Conservation (phyloP, 2,113 vertebrate species). For the Phrynosoma platyrhinos region DNA sequence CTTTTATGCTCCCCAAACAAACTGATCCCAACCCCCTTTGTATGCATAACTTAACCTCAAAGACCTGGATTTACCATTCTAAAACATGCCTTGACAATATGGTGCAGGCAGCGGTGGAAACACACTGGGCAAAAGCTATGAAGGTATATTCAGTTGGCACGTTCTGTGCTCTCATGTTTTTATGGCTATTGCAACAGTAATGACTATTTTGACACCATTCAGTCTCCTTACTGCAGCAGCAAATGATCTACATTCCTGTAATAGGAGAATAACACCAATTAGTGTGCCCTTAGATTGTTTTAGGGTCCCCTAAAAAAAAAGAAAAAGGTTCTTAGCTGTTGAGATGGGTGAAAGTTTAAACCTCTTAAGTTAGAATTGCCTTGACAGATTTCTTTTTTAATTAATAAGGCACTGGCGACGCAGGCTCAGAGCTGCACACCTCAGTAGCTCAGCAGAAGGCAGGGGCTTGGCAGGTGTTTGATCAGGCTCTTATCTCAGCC, state of each 20-base stretch:
- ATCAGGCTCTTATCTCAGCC: conserved; percentile 5
- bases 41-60: not conserved
- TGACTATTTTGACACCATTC: not conserved
- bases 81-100: not conserved
- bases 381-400: not conserved
- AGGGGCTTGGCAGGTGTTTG: not conserved
- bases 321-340: not conserved
- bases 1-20: not conserved
- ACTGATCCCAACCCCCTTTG: not conserved
- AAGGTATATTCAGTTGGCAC: not conserved
- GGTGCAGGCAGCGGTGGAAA: not conserved
- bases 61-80: not conserved
- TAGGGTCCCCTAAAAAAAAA: not conserved
- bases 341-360: not conserved
- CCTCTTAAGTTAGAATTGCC: not conserved
- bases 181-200: not conserved
- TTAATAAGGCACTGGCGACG: rapidly evolving
- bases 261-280: not conserved
- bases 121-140: not conserved
- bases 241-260: not conserved
- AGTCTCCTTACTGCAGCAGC: not conserved
- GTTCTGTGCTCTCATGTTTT: not conserved
- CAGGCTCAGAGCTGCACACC: rapidly evolving
- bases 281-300: not conserved
- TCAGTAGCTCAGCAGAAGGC: conserved; percentile 1